Base-by-base conservation (phyloP, 1,140 invertebrate species). In the Lepidostoma basale region DNA sequence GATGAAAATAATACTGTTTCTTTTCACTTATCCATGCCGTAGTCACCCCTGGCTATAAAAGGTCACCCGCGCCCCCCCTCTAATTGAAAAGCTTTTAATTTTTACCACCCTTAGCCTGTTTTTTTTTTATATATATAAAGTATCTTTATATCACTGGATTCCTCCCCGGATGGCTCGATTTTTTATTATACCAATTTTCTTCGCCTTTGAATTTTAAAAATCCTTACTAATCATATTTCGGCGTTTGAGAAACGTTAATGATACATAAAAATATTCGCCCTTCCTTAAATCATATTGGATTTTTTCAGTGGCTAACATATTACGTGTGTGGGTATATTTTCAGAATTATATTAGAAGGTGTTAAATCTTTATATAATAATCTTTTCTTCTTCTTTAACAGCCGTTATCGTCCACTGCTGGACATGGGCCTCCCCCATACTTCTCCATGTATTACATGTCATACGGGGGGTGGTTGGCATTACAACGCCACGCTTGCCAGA, bases 61-160 rank as follows among this genome's bases (percentile, higher is more conserved):
- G 52, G 52, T 56, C 59, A 62, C 59, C 58, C 58, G 6, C 23
- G 9, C 42, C 23, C 40, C 40, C 30, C 30, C 56, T 60, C 45
- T 71, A 71, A 71, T 71, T 71, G 69, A 71, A 71, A 71, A 63
- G 69, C 69, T 71, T 71, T 71, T 71, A 71, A 71, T 71, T 71
- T 71, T 71, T 71, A 62, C 58, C 52, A 30, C 39, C 30, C 59
- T 26, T 12, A 20, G 2, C 14, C 39, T 47, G 44, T 62, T 62
- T 62, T 62, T 28, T 4, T 4, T n/a, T 14, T n/a, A 12, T n/a
- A n/a, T 10, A 30, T 30, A 56, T 30, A 56, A 56, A 56, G 28
- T 56, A 16, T 36, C 52, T 56, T 56, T 33, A 56, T 33, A 49
- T 14, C 5, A 25, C n/a, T n/a, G n/a, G n/a, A n/a, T n/a, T n/a